Evolutionary conservation across 92 coral and sea anemone genomes (phyloP), one percentile per base, ranked within the genome.

Genomic region (Hydrozoanthus gracilis): DNA sequence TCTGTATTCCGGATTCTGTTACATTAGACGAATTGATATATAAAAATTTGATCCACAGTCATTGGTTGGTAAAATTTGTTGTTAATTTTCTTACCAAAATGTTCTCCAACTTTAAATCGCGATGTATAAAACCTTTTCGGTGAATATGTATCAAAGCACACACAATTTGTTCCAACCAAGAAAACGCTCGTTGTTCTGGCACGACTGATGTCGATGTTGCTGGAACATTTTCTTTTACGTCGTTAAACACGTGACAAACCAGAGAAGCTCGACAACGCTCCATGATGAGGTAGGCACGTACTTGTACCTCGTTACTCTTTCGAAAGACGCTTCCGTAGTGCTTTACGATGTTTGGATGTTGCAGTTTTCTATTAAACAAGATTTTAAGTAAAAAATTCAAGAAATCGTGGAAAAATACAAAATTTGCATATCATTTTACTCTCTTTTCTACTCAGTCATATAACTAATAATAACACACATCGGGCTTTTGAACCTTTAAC

Each of bases 321-420:
- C 51, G 76, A 71, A 39, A 69, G 3, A 69, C 47, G 44, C 50
- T 39, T 39, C 76, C 76, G 51, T 71, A 71, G 47, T 35, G 44
- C 76, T 71, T 39, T 14, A 71, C 76, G 13, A 71, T 71, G 46
- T 71, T 71, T 39, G 7, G 47, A 9, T 71, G 76, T 51, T 71
- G 18, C 76, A 71, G 52, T 39, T 71, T 71, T 39, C 76, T 71
- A 16, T 9, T 13, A 12, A 39, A 45, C n/a, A 65, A 10, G 20
- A 11, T 27, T 27, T 27, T 27, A 0, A 27, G 39, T 27, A 0
- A 27, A 27, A 27, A 27, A 27, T 27, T 67, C 11, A n/a, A 16
- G 64, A 13, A 56, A 4, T 7, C 2, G 11, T n/a, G 13, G 12
- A 9, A 56, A 7, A 56, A 52, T 12, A 56, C 15, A 56, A n/a